A percentile compares a stretch with the other conserved stretches of the same genome.
These are phyloP conservation scores for Sitobion miscanthi DNA, from an alignment of 1,140 invertebrate genomes.

Conservation along the genomic window DNA sequence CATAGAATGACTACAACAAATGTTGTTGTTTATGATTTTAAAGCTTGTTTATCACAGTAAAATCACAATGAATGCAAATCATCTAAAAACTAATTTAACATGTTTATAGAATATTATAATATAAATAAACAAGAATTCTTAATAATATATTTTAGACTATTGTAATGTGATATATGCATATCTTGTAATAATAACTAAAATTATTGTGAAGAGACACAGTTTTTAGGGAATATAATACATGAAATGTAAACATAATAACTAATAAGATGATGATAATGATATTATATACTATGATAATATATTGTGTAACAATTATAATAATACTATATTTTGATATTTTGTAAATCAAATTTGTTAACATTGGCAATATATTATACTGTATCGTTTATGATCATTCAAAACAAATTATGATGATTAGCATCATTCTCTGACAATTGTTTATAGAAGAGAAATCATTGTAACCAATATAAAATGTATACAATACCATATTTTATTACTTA, in stretches of 20 bases:
- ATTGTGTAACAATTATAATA: background rate
- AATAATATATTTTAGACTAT: background rate
- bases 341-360: background rate
- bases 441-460: background rate
- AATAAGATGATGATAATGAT: background rate
- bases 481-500: background rate
- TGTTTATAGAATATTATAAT: background rate
- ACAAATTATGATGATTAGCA: background rate
- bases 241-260: background rate
- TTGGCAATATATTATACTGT: background rate
- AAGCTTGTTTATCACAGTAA: background rate
- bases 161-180: conserved; percentile 4
- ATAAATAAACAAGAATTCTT: background rate
- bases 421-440: background rate
- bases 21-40: background rate
- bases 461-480: background rate
- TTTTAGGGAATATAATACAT: background rate
- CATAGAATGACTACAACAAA: background rate
- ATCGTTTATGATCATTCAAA: background rate
- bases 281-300: conserved; percentile 1
- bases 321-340: background rate
- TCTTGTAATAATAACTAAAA: conserved; percentile 13
- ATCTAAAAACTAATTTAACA: background rate
- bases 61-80: background rate
- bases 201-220: background rate